Conservation (phyloP, 2,113 vertebrate genomes). For the Dunckerocampus dactyliophorus region DNA sequence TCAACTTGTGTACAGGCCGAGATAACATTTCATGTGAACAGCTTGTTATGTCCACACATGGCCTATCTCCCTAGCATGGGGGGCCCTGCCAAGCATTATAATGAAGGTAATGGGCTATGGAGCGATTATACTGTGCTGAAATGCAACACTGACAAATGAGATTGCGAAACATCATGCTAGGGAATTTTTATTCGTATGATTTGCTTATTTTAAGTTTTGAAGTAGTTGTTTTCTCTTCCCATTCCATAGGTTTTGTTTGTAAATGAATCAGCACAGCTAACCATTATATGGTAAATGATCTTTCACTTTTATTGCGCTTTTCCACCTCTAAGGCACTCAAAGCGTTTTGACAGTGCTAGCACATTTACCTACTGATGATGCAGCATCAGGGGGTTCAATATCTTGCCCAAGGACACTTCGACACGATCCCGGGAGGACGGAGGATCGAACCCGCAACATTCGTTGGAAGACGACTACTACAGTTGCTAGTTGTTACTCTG, state of each 20-base stretch:
- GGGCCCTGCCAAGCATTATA: conserved; percentile 29
- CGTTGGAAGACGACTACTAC: too few relatives aligned
- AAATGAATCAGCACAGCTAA: too few relatives aligned
- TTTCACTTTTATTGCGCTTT: too few relatives aligned
- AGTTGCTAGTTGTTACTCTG: too few relatives aligned
- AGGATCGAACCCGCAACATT: too few relatives aligned
- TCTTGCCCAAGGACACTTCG: too few relatives aligned
- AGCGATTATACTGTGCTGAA: conserved; percentile 6
- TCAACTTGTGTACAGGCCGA: conserved; percentile 52
- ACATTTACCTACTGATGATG: too few relatives aligned
- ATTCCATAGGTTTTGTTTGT: not conserved
- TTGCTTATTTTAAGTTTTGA: not conserved
- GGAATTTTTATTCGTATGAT: not conserved
- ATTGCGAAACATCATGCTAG: not conserved
- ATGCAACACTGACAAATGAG: not conserved
- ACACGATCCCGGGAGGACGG: too few relatives aligned
- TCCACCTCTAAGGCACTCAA: too few relatives aligned
- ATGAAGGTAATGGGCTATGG: conserved; percentile 26
- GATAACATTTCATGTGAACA: conserved; percentile 66
- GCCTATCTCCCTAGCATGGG: conserved; percentile 18
- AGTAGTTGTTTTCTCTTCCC: not conserved
- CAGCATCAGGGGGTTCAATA: too few relatives aligned
- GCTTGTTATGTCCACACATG: conserved; percentile 52
- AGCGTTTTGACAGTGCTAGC: too few relatives aligned
- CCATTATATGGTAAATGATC: too few relatives aligned